Base-by-base conservation (phyloP, 2,113 vertebrate species). In the Polyodon spathula region DNA sequence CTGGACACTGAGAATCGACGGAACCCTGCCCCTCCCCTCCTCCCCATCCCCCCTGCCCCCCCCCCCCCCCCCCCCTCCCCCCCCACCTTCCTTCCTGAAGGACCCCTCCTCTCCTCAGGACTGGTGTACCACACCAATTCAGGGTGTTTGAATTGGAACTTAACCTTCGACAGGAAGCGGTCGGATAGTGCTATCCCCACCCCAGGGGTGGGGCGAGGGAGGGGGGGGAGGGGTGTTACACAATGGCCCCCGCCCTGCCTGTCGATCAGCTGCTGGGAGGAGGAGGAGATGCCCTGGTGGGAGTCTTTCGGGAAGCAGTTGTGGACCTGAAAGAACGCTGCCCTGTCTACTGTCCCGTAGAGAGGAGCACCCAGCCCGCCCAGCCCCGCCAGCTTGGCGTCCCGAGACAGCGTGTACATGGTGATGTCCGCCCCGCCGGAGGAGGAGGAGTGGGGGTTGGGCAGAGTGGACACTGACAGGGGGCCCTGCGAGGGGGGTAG, bases 111-210 rank as follows among this genome's bases (percentile, higher is more conserved):
- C 52, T 3, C 41, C 57, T 42, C 59, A 87, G 75, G 70, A 87
- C 92, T 8, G 92, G 92, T 4, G 92, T 94, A 53, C 91, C 94
- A 76, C 92, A 93, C 79, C 92, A 86, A 81, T 95, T 95, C 59
- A 93, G 83, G 40, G 91, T 93, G 78, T 91, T 92, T 69, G 90
- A 90, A 80, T 92, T 92, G 79, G 77, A 87, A 86, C 14, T 88
- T 76, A 0, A 86, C 86, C n/a, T 89, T 86, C 2, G 79, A 67
- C 11, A 88, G 85, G 4, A 88, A 87, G 2, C 89, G 88, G 76
- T 87, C 88, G 1, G 89, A 84, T 16, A 44, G 10, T 7, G 60
- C 40, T 7, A 42, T 38, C 39, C 85, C 86, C 76, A 91, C 92
- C 64, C 84, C 74, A 59, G 88, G 88, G 1, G 72, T 78, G 11